Base-by-base conservation (phyloP, 2,888 invertebrate species). In the Campoplex nolae region DNA sequence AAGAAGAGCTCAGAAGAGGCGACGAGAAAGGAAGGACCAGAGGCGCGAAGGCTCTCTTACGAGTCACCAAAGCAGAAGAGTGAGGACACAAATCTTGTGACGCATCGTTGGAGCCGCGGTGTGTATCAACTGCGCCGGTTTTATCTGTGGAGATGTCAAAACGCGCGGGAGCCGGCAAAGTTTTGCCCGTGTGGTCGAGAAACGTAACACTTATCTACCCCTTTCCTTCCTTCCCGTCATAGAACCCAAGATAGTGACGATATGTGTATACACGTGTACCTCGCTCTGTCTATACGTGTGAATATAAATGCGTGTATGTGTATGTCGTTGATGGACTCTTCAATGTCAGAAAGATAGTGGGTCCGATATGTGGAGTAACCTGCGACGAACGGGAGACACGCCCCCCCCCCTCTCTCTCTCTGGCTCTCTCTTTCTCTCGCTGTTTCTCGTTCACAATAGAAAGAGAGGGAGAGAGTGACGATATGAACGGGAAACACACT, bases 261-360 rank as follows among this genome's bases (percentile, higher is more conserved):
- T 65, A 65, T 65, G 54, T 78, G 18, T 9, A 65, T n/a, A 68
- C 71, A 84, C 51, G 18, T 32, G 8, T n/a, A 35, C 9, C 7
- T 23, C 13, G 11, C 65, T 16, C 58, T 3, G 78, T 32, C 23
- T 28, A 42, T 84, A 11, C 58, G 4, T 18, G 18, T 18, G 18
- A 51, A 18, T 16, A 28, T 23, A 28, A 32, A 62, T 6, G 74
- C n/a, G 42, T 28, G 45, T 84, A 23, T 23, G 23, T 23, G 16
- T 70, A 76, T 42, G 56, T 56, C 67, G 71, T 58, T 67, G 83
- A 85, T 75, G 85, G 88, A 86, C 88, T 89, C 90, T 89, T 92
- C 92, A 93, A 92, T 93, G 93, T 92, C 93, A 92, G 38, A 79
- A 91, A 93, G 93, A 92, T 93, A 92, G 90, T 88, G 89, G 88